Evolutionary conservation across 2,113 vertebrate species (phyloP).

Genomic region (Cebus imitator): DNA sequence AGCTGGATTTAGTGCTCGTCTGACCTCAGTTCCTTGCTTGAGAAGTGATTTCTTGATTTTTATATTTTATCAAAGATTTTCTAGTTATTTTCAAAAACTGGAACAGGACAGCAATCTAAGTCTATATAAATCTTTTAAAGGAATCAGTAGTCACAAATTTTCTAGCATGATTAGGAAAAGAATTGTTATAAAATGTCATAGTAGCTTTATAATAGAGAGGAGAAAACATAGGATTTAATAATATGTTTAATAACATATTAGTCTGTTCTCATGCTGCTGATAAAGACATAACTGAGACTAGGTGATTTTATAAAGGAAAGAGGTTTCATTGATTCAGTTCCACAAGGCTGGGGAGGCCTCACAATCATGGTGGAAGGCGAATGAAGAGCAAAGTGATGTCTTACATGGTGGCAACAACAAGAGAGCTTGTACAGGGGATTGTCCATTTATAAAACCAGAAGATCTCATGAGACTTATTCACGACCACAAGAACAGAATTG

Average conservation of each 20-base stretch:
- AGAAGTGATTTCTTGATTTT: not conserved
- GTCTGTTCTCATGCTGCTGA: too few species aligned
- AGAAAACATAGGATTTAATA: not conserved
- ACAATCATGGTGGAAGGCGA: too few species aligned
- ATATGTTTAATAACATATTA: too few species aligned
- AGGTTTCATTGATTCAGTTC: too few species aligned
- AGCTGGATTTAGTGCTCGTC: not conserved
- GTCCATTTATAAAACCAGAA: too few species aligned
- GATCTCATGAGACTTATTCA: too few species aligned
- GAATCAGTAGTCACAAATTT: not conserved
- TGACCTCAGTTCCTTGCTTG: not conserved
- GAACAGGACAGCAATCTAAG: not conserved
- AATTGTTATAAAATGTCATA: not conserved
- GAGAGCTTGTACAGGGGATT: too few species aligned
- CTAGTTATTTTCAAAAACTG: not conserved
- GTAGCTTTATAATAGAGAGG: not conserved
- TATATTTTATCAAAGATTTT: not conserved
- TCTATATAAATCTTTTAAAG: not conserved
- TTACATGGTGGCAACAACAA: too few species aligned
- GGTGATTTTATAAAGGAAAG: too few species aligned
- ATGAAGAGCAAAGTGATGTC: too few species aligned
- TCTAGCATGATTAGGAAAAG: not conserved
- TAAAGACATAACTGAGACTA: too few species aligned
- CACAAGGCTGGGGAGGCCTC: too few species aligned
- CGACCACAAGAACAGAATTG: accelerated